A percentile compares a stretch with the other conserved stretches of the same genome.
Conservation (phyloP, 2,113 vertebrate species). For the Crotalus tigris region DNA sequence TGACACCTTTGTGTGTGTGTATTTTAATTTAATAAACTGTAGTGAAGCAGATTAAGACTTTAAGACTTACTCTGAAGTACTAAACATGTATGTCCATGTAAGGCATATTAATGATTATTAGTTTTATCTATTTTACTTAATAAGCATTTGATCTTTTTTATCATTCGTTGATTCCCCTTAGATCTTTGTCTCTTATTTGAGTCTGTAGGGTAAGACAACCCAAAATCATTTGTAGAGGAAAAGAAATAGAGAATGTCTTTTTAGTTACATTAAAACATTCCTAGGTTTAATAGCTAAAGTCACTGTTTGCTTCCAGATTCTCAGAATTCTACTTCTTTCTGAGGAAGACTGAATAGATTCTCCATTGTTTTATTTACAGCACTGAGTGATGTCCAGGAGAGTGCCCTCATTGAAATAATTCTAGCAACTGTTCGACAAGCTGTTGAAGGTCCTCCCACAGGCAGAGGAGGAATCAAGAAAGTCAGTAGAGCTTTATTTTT, state of each 20-base stretch:
- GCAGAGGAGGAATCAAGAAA: conserved; percentile 81
- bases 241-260: not conserved
- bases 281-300: conserved; percentile 6
- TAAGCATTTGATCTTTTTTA: not conserved
- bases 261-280: not conserved
- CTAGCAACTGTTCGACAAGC: conserved; percentile 81
- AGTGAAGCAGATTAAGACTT: not conserved
- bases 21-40: not conserved
- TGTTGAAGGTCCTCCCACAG: conserved; percentile 78
- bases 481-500: conserved; percentile 63
- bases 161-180: not conserved
- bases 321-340: conserved; percentile 21
- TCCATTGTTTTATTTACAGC: conserved; percentile 63
- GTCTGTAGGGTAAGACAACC: not conserved
- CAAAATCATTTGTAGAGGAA: not conserved
- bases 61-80: not conserved
- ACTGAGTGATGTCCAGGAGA: conserved; percentile 69
- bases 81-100: not conserved
- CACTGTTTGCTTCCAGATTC: not conserved
- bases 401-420: conserved; percentile 78
- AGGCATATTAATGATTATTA: not conserved
- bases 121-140: not conserved
- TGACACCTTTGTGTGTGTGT: not conserved
- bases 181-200: not conserved
- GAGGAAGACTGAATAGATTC: conserved; percentile 30